These are phyloP conservation scores for Diloba caeruleocephala DNA, from an alignment of 2,888 invertebrate species.

Conservation along the genomic window DNA sequence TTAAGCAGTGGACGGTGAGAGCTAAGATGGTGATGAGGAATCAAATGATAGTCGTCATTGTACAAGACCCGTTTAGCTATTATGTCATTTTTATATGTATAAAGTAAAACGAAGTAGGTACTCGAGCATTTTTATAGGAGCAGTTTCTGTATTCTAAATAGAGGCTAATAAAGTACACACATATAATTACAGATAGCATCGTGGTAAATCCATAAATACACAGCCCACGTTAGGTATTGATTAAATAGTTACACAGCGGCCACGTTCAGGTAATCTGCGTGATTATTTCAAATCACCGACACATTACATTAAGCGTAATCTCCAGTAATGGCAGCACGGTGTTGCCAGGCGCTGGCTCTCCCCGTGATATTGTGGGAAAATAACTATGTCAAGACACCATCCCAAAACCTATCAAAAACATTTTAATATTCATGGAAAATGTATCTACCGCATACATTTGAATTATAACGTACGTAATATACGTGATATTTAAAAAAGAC, in stretches of 20 bases:
- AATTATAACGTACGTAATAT: conserved; percentile 49
- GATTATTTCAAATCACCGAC: conserved; percentile 88
- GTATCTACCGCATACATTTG: conserved; percentile 38
- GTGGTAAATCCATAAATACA: conserved; percentile 47
- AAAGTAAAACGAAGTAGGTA: too few species aligned
- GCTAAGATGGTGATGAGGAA: too few species aligned
- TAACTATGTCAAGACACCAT: conserved; percentile 40
- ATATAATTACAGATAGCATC: conserved; percentile 30
- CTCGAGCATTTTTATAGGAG: conserved; percentile 6
- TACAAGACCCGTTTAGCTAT: too few species aligned
- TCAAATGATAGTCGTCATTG: too few species aligned
- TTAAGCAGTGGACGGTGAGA: too few species aligned
- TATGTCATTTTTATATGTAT: too few species aligned
- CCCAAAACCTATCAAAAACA: conserved; percentile 38
- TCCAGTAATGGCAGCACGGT: conserved; percentile 78
- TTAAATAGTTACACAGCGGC: conserved; percentile 74
- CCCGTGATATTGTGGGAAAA: conserved; percentile 66
- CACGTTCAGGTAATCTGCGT: conserved; percentile 77
- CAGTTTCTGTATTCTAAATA: conserved; percentile 2
- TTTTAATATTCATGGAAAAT: conserved; percentile 53
- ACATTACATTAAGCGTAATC: conserved; percentile 87
- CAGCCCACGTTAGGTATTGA: conserved; percentile 67
- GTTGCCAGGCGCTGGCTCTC: conserved; percentile 70
- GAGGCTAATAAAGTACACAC: conserved; percentile 36
- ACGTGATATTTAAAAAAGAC: conserved; percentile 51